Conservation (phyloP, 2,797 vertebrate species). For the Cirrhinus molitorella region DNA sequence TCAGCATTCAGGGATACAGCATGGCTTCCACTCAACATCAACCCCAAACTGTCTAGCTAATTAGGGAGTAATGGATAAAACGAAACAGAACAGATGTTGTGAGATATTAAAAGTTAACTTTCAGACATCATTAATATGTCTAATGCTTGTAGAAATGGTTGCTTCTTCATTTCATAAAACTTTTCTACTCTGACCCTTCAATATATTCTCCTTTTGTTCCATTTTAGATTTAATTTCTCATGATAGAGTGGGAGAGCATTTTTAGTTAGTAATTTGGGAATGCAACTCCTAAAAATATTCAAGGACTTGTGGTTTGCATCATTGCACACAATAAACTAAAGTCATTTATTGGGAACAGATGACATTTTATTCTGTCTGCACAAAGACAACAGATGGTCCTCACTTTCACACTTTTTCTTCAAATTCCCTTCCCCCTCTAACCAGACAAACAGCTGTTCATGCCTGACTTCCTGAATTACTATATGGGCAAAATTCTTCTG, state of each 20-base stretch:
- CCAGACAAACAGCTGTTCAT: constrained; percentile 23
- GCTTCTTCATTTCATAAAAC: not conserved
- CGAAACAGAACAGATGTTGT: not conserved
- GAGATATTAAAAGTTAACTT: not conserved
- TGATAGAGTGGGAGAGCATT: not conserved
- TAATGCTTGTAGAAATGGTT: not conserved
- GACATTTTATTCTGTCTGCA: constrained; percentile 12
- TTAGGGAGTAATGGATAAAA: not conserved
- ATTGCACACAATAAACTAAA: not conserved
- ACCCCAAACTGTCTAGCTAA: not conserved
- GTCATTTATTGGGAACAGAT: constrained; percentile 20
- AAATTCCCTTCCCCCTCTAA: constrained; percentile 1
- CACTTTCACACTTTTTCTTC: constrained; percentile 22
- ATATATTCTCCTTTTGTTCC: not conserved
- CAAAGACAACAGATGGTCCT: constrained; percentile 53
- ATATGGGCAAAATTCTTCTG: constrained; percentile 12
- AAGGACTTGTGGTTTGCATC: constrained; percentile 10
- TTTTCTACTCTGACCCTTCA: not conserved
- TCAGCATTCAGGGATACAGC: not conserved
- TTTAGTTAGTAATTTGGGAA: not conserved
- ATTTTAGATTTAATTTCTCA: not conserved
- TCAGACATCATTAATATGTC: not conserved
- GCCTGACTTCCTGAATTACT: constrained; percentile 12
- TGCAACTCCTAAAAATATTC: not conserved
- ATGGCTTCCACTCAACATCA: not conserved